Conservation (phyloP, 2,888 invertebrate species). For the Epirrhoe tristata region DNA sequence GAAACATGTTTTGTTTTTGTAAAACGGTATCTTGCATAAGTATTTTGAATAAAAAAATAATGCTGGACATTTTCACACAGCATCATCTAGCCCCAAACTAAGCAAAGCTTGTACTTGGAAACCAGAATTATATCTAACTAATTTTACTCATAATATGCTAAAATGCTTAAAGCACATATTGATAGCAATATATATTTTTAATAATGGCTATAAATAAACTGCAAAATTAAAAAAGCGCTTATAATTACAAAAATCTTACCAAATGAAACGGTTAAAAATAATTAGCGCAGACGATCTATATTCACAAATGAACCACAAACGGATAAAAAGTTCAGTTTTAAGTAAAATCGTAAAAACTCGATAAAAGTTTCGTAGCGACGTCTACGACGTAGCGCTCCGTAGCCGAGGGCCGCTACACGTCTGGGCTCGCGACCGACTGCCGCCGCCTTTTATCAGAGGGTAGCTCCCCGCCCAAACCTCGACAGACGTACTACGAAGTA, state of each 20-base stretch:
- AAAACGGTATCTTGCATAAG: too few species aligned
- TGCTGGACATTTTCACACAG: too few species aligned
- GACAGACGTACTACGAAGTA: conserved; percentile 34
- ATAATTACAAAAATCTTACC: conserved; percentile 48
- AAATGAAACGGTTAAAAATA: conserved; percentile 35
- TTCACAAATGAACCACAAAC: conserved; percentile 39
- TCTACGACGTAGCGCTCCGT: conserved; percentile 57
- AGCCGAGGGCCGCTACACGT: conserved; percentile 66
- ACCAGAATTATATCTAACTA: too few species aligned
- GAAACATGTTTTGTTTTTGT: too few species aligned
- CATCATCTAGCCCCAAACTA: too few species aligned
- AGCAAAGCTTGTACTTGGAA: too few species aligned
- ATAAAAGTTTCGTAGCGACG: conserved; percentile 61
- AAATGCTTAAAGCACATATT: not conserved
- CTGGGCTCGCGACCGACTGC: conserved; percentile 59
- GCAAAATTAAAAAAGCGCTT: conserved; percentile 4
- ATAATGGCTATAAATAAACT: not conserved
- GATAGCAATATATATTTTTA: not conserved
- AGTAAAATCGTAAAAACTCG: conserved; percentile 48
- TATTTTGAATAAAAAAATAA: too few species aligned
- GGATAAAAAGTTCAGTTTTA: conserved; percentile 21
- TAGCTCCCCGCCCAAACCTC: conserved; percentile 40
- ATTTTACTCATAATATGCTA: too few species aligned
- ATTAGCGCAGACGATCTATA: conserved; percentile 16
- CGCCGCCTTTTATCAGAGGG: conserved; percentile 69